These are phyloP conservation scores for Muscicapa striata DNA, from an alignment of 2,797 vertebrate species.

Conservation along the genomic window DNA sequence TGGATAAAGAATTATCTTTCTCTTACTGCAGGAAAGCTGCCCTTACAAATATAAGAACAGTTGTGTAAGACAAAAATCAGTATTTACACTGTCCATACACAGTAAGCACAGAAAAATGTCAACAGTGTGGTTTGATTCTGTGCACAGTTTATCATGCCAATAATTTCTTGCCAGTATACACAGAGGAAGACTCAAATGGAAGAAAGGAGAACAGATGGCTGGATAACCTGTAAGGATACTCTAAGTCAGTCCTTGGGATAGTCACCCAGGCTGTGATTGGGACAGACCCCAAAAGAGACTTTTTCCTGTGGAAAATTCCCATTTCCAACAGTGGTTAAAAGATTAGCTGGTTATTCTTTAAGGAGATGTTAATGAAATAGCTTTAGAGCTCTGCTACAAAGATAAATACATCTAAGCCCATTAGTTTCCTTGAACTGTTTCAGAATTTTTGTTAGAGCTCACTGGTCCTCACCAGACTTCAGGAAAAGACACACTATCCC, in stretches of 20 bases:
- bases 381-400: not conserved
- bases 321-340: not conserved
- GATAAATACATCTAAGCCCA: not conserved
- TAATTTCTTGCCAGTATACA: not conserved
- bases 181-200: not conserved
- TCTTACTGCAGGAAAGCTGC: not conserved
- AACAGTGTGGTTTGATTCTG: not conserved
- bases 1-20: not conserved
- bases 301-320: not conserved
- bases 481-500: not conserved
- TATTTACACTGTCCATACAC: not conserved
- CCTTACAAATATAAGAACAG: not conserved
- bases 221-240: not conserved
- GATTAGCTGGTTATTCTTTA: not conserved
- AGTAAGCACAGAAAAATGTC: slow-evolving; percentile 24
- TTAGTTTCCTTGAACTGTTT: not conserved
- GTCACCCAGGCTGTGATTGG: not conserved
- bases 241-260: not conserved
- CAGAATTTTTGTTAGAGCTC: not conserved
- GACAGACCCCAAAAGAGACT: not conserved
- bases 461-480: not conserved
- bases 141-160: not conserved
- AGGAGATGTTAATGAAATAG: not conserved
- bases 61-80: not conserved
- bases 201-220: not conserved